Base-by-base conservation (phyloP, 2,113 vertebrate genomes). In the Ochotona curzoniae region DNA sequence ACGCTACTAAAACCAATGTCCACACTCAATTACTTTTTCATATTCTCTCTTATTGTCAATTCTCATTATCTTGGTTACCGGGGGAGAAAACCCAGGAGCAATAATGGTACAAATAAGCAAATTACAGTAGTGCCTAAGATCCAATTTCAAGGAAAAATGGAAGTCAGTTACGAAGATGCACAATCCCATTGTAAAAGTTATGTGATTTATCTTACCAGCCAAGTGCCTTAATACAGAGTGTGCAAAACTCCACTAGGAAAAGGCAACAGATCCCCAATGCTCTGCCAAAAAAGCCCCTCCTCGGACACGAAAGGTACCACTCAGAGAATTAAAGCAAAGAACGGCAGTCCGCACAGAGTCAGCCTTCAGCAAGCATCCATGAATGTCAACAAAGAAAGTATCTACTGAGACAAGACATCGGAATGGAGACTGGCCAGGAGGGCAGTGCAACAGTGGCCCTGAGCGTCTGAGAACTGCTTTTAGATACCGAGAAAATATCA, bases 81-180 rank as follows among this genome's bases (percentile, higher is more conserved):
- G 76, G 74, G 70, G 95, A 94, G 95, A 83, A 6, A 96, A 38
- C 83, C 93, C 96, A 97, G 96, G 49, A 96, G 69, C 79, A 93
- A 66, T 66, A 88, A 90, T 49, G 32, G 60, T 66, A 93, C 73
- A 88, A 94, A 96, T 92, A 95, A 96, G 83, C 85, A 83, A 94
- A 96, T 95, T 92, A 94, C 57, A 71, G 78, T 54, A 93, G 83
- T 87, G 81, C 80, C 84, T 64, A 73, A 91, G 84, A 96, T 94
- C 89, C 76, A 93, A 96, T 97, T 93, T 94, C 93, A 91, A 89
- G 89, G 26, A 69, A 32, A 95, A 91, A 90, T 6, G 78, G 61
- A 30, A 82, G 60, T 49, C 87, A 76, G 70, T 93, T 88, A 93
- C 86, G 75, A 95, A 90, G 90, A 89, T 81, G 7, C 32, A 87